Base-by-base conservation (phyloP, 2,888 invertebrate genomes). In the Aricia artaxerxes region DNA sequence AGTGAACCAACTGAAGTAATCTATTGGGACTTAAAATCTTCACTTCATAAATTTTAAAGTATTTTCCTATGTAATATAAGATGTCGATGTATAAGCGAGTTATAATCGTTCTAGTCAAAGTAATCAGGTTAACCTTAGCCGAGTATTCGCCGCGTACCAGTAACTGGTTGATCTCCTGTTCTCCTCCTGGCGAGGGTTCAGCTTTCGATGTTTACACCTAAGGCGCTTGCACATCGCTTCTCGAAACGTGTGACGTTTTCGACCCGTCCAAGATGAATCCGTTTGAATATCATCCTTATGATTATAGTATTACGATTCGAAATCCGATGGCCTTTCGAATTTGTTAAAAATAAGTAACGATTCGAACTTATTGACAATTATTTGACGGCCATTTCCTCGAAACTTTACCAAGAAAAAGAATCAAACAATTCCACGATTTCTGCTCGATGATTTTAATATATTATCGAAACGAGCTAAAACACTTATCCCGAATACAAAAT, bases 261-360 rank as follows among this genome's bases (percentile, higher is more conserved):
- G 84, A 84, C 88, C 90, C 92, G 92, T 91, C 91, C 92, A 87
- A 87, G 88, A 87, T 85, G 86, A 85, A 84, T 81, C 83, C 84
- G 80, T 78, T 80, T 61, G 78, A 81, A 82, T 82, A 80, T 81
- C 78, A 80, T 81, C 80, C 79, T 79, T 82, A 81, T 78, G 73
- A 44, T 81, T 78, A 82, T 38, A 79, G 53, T 81, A 9, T 35
- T 80, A 78, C 61, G 80, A 78, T 77, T 78, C 78, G 49, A 38
- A 57, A 75, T 38, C 76, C 53, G 53, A 57, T 75, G 57, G 53
- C 76, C 53, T 76, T 44, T 76, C n/a, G 13, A 35, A 44, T 11
- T 6, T 53, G 53, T 9, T 57, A 6, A 76, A 57, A 16, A 44
- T 49, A 76, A 76, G 13, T 31, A 76, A 24, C 24, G 24, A 31